Evolutionary conservation across 2,888 invertebrate species (phyloP), one percentile per base, ranked within the genome.

Genomic region (Protonemura montana): DNA sequence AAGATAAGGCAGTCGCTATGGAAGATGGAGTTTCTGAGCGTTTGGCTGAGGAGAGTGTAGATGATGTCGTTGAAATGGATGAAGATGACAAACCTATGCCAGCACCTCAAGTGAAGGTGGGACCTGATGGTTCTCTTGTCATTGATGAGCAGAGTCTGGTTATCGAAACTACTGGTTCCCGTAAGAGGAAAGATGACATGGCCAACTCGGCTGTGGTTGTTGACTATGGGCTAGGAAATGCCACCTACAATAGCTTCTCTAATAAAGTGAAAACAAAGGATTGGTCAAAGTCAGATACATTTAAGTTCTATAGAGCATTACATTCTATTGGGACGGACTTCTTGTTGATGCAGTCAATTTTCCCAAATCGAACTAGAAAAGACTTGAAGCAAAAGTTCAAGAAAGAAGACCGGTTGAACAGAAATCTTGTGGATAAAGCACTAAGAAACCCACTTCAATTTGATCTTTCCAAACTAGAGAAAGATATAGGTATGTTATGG

Each of bases 301-400:
- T 97, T n/a, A 95, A 96, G 88, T 98, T 98, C 92, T 99, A 98
- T 92, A 94, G 96, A 89, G 98, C 98, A 0, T 92, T 99, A 13
- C 97, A 96, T 89, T 95, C 95, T 10, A 94, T 98, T 85, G 98
- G 98, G 0, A 98, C 98, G 0, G 98, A 99, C 92, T 99, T 99
- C 91, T 94, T 97, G 5, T 92, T 98, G 85, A 98, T 99, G 97
- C 93, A 95, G 87, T 94, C 94, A 85, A 92, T 97, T 78, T 98
- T 98, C 92, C 95, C 97, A 0, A 94, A 94, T 78, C 93, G 98
- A 87, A 94, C 94, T 0, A 92, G 98, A 21, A 92, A 94, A 86
- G 98, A 98, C 89, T 92, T 99, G 13, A 98, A 98, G 91, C 92
- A 96, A 41, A 99, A 99, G 92, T 99, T 97, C 90, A 98, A 98